phyloP scores from a whole-genome alignment of 1,140 invertebrate genomes.

The Drosophila biarmipes region DNA sequence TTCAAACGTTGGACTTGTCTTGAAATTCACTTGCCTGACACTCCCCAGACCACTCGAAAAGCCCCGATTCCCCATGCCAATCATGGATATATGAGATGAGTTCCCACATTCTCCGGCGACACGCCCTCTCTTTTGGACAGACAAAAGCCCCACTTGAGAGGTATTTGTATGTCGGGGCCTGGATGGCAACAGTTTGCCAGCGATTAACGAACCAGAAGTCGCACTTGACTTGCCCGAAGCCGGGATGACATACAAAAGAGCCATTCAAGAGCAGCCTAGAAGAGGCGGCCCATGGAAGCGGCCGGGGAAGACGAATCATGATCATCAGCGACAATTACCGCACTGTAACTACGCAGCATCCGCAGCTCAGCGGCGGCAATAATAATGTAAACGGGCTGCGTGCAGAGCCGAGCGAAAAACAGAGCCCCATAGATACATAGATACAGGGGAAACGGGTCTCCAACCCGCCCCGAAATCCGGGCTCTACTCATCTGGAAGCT shows the following conservation, averaged over 20 bases:
- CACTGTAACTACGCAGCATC: conserved; percentile 73
- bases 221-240: conserved; percentile 48
- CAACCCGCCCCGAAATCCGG: conserved; percentile 1
- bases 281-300: neutral
- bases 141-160: conserved; percentile 22
- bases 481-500: conserved; percentile 54
- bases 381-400: conserved; percentile 50
- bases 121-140: conserved; percentile 38
- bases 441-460: conserved; percentile 46
- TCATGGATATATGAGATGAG: conserved; percentile 16
- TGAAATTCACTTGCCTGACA: neutral
- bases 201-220: conserved; percentile 46
- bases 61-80: conserved; percentile 20
- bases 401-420: conserved; percentile 28
- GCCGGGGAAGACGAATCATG: conserved; percentile 29
- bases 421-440: conserved; percentile 6
- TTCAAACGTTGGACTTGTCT: conserved; percentile 1
- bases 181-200: conserved; percentile 25
- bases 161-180: neutral
- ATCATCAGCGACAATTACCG: conserved; percentile 53
- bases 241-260: conserved; percentile 43
- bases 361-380: conserved; percentile 32
- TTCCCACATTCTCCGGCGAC: conserved; percentile 27
- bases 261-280: conserved; percentile 38
- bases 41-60: conserved; percentile 20